Conservation (phyloP, 2,888 invertebrate species). For the Tetanocera ferruginea region DNA sequence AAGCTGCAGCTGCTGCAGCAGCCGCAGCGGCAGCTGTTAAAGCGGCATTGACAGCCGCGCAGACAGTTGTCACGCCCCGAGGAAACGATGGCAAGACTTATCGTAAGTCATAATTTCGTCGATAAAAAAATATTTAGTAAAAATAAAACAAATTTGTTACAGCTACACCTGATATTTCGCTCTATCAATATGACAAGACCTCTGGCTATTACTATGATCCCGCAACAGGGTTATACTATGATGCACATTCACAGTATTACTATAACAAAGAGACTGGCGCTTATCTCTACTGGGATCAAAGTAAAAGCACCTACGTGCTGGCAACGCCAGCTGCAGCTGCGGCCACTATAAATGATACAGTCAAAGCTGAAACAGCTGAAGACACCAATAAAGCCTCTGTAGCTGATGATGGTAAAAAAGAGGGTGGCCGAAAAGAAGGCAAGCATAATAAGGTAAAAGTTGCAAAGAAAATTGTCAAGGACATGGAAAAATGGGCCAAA, state of each 20-base stretch:
- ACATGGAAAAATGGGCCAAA: constrained; percentile 91
- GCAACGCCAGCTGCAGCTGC: constrained; percentile 64
- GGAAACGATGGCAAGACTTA: constrained; percentile 67
- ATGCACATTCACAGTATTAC: constrained; percentile 95
- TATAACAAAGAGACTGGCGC: constrained; percentile 92
- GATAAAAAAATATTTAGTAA: no score
- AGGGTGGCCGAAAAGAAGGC: constrained; percentile 73
- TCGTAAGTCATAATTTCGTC: constrained; percentile 59
- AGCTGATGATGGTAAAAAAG: constrained; percentile 60
- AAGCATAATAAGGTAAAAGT: constrained; percentile 96
- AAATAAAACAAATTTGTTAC: neutral
- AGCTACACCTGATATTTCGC: constrained; percentile 87
- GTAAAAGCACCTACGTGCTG: constrained; percentile 74
- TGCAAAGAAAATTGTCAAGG: constrained; percentile 97
- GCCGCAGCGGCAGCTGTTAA: constrained; percentile 63
- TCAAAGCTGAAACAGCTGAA: constrained; percentile 50
- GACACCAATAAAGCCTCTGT: constrained; percentile 40
- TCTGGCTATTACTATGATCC: constrained; percentile 98
- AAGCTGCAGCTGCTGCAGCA: constrained; percentile 63
- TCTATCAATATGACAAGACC: constrained; percentile 93
- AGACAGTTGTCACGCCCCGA: constrained; percentile 57
- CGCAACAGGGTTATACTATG: constrained; percentile 93
- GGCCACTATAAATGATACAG: constrained; percentile 59
- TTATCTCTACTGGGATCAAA: constrained; percentile 95
- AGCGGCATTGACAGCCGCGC: constrained; percentile 63